Conservation (phyloP, 2,113 vertebrate species). For the Myotis lucifugus region DNA sequence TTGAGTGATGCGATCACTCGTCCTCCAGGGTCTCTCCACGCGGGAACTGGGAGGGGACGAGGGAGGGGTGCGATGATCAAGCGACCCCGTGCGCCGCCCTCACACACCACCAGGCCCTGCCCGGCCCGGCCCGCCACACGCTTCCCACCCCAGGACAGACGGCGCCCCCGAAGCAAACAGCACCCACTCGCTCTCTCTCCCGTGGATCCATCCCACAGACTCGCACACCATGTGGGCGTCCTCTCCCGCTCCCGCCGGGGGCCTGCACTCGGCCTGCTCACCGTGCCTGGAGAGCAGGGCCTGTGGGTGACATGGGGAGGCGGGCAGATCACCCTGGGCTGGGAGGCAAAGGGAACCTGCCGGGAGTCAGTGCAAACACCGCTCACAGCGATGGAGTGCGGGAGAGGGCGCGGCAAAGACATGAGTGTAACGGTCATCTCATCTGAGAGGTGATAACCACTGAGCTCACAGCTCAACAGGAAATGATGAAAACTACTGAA, state of each 20-base stretch:
- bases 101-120: not conserved
- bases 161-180: not conserved
- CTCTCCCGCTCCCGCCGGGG: not conserved
- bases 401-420: not conserved
- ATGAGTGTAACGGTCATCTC: not conserved
- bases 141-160: not conserved
- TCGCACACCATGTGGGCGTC: accelerated
- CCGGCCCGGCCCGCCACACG: not conserved
- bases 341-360: no score
- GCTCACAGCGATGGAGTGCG: not conserved
- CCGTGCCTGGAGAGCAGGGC: not conserved
- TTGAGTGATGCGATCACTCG: not conserved
- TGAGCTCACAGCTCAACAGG: not conserved
- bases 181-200: no score
- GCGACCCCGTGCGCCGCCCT: not conserved
- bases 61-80: not conserved
- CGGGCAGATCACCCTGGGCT: accelerated
- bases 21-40: not conserved
- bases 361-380: not conserved
- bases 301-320: not conserved
- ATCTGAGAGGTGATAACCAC: not conserved
- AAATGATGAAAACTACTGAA: not conserved
- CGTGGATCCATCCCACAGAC: not conserved
- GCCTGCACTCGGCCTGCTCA: not conserved
- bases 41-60: not conserved